Percentiles rank a stretch among this genome's conserved stretches.
Evolutionary conservation across 2,888 invertebrate genomes (phyloP).

Genomic region (Lasioglossum villosulum): DNA sequence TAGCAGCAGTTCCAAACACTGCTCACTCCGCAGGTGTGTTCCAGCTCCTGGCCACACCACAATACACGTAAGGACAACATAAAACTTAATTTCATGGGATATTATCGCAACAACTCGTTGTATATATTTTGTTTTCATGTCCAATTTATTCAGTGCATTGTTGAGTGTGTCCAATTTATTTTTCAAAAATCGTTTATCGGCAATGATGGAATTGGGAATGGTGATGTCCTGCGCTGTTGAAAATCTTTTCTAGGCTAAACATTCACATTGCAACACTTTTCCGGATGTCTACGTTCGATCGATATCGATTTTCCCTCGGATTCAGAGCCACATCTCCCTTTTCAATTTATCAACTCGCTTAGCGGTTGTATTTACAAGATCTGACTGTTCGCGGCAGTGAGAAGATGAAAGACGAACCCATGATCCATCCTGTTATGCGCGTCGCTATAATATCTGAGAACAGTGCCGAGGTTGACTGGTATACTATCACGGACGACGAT

Average conservation of each 20-base stretch:
- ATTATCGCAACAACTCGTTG: not conserved
- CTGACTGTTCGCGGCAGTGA: not conserved
- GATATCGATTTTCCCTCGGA: not conserved
- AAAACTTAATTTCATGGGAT: not conserved
- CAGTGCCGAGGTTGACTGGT: slow-evolving; percentile 65
- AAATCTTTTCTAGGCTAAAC: slow-evolving; percentile 6
- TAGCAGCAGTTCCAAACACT: not conserved
- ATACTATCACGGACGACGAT: slow-evolving; percentile 48
- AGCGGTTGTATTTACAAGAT: not conserved
- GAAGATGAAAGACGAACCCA: not conserved
- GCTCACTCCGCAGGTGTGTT: no score
- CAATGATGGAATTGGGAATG: not conserved
- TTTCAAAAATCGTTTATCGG: slow-evolving; percentile 4
- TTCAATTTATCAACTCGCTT: not conserved
- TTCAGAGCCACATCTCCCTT: not conserved
- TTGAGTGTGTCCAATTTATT: slow-evolving; percentile 23
- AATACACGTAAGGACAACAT: not conserved
- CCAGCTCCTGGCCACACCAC: not conserved
- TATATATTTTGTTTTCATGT: not conserved
- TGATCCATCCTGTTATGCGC: slow-evolving; percentile 9
- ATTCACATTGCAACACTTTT: slow-evolving; percentile 7
- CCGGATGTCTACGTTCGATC: not conserved
- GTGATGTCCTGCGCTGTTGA: not conserved
- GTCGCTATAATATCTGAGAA: slow-evolving; percentile 33
- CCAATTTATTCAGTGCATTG: slow-evolving; percentile 6